Percentiles rank a stretch among this genome's conserved stretches.
These are phyloP conservation scores for Hydractinia echinata DNA, from an alignment of 30 jellyfish, hydroid and myxozoan genomes.

Conservation along the genomic window DNA sequence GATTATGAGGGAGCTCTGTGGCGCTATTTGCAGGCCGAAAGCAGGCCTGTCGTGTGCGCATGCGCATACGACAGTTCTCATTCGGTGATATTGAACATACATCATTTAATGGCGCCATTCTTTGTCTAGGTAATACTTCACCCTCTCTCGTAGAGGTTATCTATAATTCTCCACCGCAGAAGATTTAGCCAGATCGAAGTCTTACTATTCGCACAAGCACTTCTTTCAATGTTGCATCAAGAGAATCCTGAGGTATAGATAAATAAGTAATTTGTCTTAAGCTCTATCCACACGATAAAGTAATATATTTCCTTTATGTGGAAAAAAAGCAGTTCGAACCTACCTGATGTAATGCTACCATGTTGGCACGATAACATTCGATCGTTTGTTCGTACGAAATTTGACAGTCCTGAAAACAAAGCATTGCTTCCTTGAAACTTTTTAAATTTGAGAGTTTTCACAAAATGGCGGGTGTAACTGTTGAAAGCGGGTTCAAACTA, in stretches of 20 bases:
- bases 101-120: too few relatives aligned
- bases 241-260: background rate
- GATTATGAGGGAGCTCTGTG: too few relatives aligned
- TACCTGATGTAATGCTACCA: constrained; percentile 1
- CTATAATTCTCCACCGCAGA: too few relatives aligned
- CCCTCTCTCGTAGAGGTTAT: too few relatives aligned
- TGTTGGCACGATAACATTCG: background rate
- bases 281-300: background rate
- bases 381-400: background rate
- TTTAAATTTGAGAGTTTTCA: background rate
- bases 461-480: background rate
- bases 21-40: too few relatives aligned
- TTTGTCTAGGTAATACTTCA: too few relatives aligned
- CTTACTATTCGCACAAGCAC: background rate
- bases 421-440: background rate
- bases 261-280: background rate
- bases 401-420: background rate
- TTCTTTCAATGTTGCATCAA: background rate
- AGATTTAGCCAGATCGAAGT: background rate
- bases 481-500: too few relatives aligned
- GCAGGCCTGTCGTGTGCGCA: too few relatives aligned
- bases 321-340: background rate
- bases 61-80: too few relatives aligned
- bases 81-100: too few relatives aligned
- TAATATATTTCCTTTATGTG: background rate